Percentiles rank a stretch among this genome's conserved stretches.
phyloP scores from a whole-genome alignment of 2,888 invertebrate genomes.

The Maniola hyperantus region DNA sequence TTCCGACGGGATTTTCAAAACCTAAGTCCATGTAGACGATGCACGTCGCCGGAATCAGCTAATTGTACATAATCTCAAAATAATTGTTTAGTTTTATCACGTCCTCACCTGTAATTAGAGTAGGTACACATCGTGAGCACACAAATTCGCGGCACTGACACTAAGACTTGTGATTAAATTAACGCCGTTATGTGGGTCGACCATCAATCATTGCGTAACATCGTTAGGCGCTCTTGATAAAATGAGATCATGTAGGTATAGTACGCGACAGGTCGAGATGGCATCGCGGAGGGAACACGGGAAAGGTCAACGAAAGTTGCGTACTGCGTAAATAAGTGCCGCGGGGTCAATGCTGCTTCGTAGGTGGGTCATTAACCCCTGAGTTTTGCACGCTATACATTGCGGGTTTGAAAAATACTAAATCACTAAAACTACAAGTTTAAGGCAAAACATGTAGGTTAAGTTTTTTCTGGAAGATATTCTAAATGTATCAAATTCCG shows the following conservation, averaged over 20 bases:
- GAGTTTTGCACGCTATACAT: too few relatives aligned
- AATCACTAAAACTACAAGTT: too few relatives aligned
- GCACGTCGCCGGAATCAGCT: too few relatives aligned
- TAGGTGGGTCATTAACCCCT: too few relatives aligned
- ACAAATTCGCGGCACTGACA: constrained; percentile 36
- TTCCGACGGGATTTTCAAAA: too few relatives aligned
- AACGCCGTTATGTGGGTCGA: constrained; percentile 48
- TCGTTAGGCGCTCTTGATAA: constrained; percentile 45
- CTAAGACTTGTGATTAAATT: constrained; percentile 43
- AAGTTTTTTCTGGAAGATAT: background rate
- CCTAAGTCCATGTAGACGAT: too few relatives aligned
- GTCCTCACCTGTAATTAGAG: constrained; percentile 39
- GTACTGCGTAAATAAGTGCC: too few relatives aligned
- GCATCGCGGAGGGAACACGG: too few relatives aligned
- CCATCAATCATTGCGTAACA: constrained; percentile 62
- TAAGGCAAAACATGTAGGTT: background rate
- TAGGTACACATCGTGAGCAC: constrained; percentile 39
- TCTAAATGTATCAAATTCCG: constrained; percentile 23
- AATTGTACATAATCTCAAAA: background rate
- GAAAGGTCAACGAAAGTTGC: too few relatives aligned
- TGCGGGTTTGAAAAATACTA: too few relatives aligned
- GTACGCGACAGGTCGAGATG: too few relatives aligned
- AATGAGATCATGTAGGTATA: constrained; percentile 60
- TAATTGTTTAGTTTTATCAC: constrained; percentile 27
- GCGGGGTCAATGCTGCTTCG: too few relatives aligned